Base-by-base conservation (phyloP, 2,888 invertebrate species). In the Chydorus sphaericus region DNA sequence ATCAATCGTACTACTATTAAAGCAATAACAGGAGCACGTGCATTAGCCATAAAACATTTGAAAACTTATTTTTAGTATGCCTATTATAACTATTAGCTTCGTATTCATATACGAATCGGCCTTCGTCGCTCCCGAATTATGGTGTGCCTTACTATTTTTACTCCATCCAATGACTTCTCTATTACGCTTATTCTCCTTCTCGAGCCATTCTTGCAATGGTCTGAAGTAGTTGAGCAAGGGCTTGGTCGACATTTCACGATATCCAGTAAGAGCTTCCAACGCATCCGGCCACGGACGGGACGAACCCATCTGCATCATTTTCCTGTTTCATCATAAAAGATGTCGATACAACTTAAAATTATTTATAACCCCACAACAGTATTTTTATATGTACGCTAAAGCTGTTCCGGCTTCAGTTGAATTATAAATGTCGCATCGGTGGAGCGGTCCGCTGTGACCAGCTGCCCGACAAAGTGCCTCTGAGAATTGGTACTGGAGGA, bases 281-380 rank as follows among this genome's bases (percentile, higher is more conserved):
- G 71, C 73, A 39, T 74, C 71, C 4, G 70, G 68, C 76, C 77
- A 77, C 2, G 69, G 70, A 61, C 67, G 66, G 1, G 74, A 73
- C 3, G 68, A 63, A 31, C 76, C 76, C 58, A 73, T 60, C 56
- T 64, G 64, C 60, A 77, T 66, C 64, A 74, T 67, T 28, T 60
- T 55, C 18, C 63, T 63, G n/a, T n/a, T n/a, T 48, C 18, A 30
- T n/a, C n/a, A 16, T 30, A n/a, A 16, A 7, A 16, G 11, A 44
- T 8, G 2, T 31, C 10, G 16, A 18, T 10, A 26, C n/a, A 10
- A 44, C n/a, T 8, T 20, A 3, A 14, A 14, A 44, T 11, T 39
- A 20, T 16, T 16, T n/a, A 3, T 16, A 39, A n/a, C 20, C 20
- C 20, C 4, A 39, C 10, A 39, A 39, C 3, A n/a, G 36, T 14